Base-by-base conservation (phyloP, 2,888 invertebrate species). In the Yponomeuta malinellus region DNA sequence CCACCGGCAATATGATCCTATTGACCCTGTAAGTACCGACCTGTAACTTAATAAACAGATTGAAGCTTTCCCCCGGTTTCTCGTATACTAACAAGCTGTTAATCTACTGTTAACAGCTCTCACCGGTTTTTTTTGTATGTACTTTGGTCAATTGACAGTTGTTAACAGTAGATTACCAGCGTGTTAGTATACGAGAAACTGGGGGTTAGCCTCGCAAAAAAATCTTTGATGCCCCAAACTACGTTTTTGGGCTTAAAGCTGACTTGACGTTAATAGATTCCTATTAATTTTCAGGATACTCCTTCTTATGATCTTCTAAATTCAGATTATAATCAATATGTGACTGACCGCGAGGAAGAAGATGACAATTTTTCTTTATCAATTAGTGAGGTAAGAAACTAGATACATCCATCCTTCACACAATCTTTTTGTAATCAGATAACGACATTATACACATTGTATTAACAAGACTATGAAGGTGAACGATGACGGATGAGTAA, bases 321-420 rank as follows among this genome's bases (percentile, higher is more conserved):
- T n/a, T 1, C 12, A 12, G 67, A 43, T n/a, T 43, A 67, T 12
- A 37, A 5, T 4, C 67, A 68, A 52, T 48, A 68, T 15, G 29
- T 33, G 3, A 15, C 3, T 9, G 48, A 43, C 43, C 37, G n/a
- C 1, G 52, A 68, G 23, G 52, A 68, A 29, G 68, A 68, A 52
- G 52, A 48, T 29, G 52, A 52, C 23, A 52, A n/a, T 6, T 68
- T 68, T 48, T 68, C 68, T 31, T 4, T 68, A 52, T 52, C 68
- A 29, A 68, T 68, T n/a, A 68, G 68, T 31, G 68, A 68, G 68
- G 68, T 68, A 52, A 52, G 52, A 37, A 64, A 10, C 29, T 12
- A 59, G 52, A 59, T 59, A 59, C 1, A 12, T 15, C 15, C 52
- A 59, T 59, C 52, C 52, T 59, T 59, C 15, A 59, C 52, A 59